Base-by-base conservation (phyloP, 2,888 invertebrate species). In the Pardosa pseudoannulata region DNA sequence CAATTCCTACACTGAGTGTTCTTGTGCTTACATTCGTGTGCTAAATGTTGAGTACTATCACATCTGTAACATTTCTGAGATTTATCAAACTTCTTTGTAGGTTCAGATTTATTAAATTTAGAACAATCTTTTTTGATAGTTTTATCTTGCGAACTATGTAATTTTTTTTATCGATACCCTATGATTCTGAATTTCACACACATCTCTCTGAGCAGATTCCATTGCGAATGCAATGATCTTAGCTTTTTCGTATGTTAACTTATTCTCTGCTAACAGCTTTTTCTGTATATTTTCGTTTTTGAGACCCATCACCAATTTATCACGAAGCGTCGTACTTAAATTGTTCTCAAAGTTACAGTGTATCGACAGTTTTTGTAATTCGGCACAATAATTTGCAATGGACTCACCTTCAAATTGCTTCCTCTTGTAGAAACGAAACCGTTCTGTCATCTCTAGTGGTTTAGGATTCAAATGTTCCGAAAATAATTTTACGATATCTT, bases 381-480 rank as follows among this genome's bases (percentile, higher is more conserved):
- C 74, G 74, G 74, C 65, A 74, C 74, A 74, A 74, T 74, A 74
- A 74, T 74, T 74, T 74, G 75, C 75, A 75, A 75, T 75, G 75
- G 41, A 75, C 75, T 75, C 75, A 65, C 75, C 75, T 75, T 75
- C 75, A 64, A 75, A 75, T 75, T 75, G 75, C 75, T 75, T 75
- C 75, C 75, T 75, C 75, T 75, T 75, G 64, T 75, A 75, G 75
- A 75, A 75, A 75, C 75, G 75, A 75, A 75, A 75, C 75, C 75
- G 75, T 75, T 75, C 75, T 75, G 75, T 75, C 75, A 75, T 75
- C 64, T 75, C 75, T 65, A 75, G 75, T 75, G 75, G 75, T 75
- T 75, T 75, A 74, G 64, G 74, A 74, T 74, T 74, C 74, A 74
- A 74, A 64, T 74, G 74, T 74, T 74, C 75, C 75, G 64, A 75